A percentile compares a stretch with the other conserved stretches of the same genome.
phyloP scores from a whole-genome alignment of 2,113 vertebrate genomes.

The Scomber scombrus region DNA sequence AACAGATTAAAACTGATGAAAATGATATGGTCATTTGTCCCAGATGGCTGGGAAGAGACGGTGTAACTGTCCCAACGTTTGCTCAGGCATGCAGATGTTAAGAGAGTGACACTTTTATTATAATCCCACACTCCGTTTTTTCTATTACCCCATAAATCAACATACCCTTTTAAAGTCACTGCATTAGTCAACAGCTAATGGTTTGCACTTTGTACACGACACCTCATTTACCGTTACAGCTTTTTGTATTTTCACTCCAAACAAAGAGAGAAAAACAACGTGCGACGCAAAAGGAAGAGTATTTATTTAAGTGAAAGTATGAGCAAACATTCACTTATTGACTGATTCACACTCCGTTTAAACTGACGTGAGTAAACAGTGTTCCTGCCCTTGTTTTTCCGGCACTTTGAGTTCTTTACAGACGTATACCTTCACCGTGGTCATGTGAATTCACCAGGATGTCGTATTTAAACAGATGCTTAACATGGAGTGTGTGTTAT shows the following conservation, averaged over 20 bases:
- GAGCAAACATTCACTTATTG: conserved; percentile 8
- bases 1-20: conserved; percentile 58
- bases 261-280: neutral
- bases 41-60: conserved; percentile 51
- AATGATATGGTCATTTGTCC: conserved; percentile 56
- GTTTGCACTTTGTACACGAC: conserved; percentile 5
- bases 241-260: neutral
- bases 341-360: neutral
- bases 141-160: conserved; percentile 6
- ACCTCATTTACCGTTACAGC: neutral
- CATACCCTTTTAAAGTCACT: conserved; percentile 7
- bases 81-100: neutral
- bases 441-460: conserved; percentile 19
- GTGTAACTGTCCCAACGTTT: neutral
- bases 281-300: neutral
- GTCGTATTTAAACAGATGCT: conserved; percentile 7
- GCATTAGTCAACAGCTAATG: conserved; percentile 24
- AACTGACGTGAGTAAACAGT: neutral
- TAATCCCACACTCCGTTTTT: neutral
- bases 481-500: neutral
- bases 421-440: neutral
- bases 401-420: neutral
- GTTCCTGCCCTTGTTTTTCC: conserved; percentile 12
- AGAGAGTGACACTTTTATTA: conserved; percentile 19
- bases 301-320: neutral